Evolutionary conservation across 1,140 invertebrate species (phyloP).

Genomic region (Macrocentrus cingulum): DNA sequence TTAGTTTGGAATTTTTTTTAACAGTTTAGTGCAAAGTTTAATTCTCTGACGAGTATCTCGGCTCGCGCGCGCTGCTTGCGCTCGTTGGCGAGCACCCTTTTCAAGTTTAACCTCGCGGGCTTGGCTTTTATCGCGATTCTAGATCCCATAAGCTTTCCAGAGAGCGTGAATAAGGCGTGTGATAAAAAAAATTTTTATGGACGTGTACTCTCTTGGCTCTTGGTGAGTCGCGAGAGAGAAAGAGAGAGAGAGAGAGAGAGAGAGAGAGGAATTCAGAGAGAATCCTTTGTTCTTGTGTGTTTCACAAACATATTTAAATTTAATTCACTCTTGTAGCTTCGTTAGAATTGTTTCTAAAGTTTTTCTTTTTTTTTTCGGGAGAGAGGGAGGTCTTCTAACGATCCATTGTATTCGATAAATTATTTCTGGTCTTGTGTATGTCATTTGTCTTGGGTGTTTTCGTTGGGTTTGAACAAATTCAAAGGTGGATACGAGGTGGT

Average conservation of each 20-base stretch:
- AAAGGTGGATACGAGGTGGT: too few species aligned
- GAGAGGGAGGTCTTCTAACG: too few species aligned
- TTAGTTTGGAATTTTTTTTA: too few species aligned
- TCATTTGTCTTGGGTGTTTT: neutral
- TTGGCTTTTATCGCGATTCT: constrained; percentile 10
- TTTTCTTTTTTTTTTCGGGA: neutral
- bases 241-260: too few species aligned
- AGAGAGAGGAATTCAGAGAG: too few species aligned
- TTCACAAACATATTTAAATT: constrained; percentile 8
- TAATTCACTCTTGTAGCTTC: constrained; percentile 3
- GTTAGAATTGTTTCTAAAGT: neutral
- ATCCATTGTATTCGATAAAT: too few species aligned
- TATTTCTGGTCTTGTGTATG: too few species aligned
- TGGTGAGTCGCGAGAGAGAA: too few species aligned
- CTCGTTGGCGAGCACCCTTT: constrained; percentile 8
- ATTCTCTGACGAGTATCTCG: constrained; percentile 15
- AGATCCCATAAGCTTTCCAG: constrained; percentile 17
- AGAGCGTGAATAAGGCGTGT: constrained; percentile 15
- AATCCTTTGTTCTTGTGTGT: constrained; percentile 7
- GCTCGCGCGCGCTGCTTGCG: neutral
- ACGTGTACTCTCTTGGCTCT: too few species aligned
- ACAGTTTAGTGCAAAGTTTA: too few species aligned
- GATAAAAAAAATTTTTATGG: constrained; percentile 19
- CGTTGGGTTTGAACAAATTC: neutral
- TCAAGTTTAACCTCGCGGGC: constrained; percentile 12